These are phyloP conservation scores for Platypus cylindrus DNA, from an alignment of 2,888 invertebrate species.

Conservation along the genomic window DNA sequence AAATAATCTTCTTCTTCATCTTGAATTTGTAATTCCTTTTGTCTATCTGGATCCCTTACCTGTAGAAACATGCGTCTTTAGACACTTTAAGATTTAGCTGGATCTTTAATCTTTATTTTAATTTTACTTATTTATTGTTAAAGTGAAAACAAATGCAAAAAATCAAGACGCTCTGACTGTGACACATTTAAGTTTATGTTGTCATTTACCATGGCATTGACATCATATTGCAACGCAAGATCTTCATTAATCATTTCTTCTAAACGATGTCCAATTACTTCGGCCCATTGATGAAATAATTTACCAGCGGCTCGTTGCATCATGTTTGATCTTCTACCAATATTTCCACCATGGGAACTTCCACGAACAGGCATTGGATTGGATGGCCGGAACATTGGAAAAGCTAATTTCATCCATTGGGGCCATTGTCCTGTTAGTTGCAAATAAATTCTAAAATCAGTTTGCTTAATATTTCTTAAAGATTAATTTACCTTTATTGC, in stretches of 20 bases:
- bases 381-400: slow-evolving; percentile 59
- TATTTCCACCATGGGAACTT: slow-evolving; percentile 24
- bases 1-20: slow-evolving; percentile 96
- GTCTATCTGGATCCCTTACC: slow-evolving; percentile 57
- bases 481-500: slow-evolving; percentile 67
- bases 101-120: too few species aligned
- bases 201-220: slow-evolving; percentile 47
- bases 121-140: too few species aligned
- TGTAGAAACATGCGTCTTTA: slow-evolving; percentile 2
- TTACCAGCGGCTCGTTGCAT: slow-evolving; percentile 87
- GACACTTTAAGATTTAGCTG: background rate
- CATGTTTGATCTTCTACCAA: slow-evolving; percentile 50
- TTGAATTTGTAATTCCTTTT: slow-evolving; percentile 64
- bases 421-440: slow-evolving; percentile 88
- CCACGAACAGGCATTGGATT: slow-evolving; percentile 44
- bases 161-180: background rate
- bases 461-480: too few species aligned
- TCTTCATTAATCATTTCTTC: slow-evolving; percentile 85
- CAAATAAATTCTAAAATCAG: too few species aligned
- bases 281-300: slow-evolving; percentile 96
- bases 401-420: slow-evolving; percentile 87
- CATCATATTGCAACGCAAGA: slow-evolving; percentile 53
- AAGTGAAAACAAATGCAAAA: too few species aligned
- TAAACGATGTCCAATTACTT: slow-evolving; percentile 62
- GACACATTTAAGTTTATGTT: too few species aligned